Evolutionary conservation across 1,140 invertebrate species (phyloP), one percentile per base, ranked within the genome.

Genomic region (Dryas iulia): DNA sequence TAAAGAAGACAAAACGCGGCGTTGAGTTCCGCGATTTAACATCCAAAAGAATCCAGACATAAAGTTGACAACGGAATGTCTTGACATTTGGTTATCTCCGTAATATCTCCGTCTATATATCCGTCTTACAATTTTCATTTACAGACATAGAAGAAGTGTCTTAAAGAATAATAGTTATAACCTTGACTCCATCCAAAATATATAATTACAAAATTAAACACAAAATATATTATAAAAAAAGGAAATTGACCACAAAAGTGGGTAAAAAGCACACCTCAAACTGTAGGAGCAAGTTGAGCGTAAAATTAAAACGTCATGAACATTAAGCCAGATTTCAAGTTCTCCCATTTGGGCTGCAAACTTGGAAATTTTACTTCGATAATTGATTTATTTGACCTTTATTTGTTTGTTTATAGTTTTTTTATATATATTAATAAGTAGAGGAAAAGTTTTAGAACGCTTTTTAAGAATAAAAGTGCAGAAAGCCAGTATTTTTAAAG

Each of bases 351-450:
- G 52, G 24, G 23, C 23, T 35, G 3, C 24, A 14, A 12, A 14
- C 24, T 18, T 26, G 14, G 25, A 14, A 11, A n/a, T 47, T 60
- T 25, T 21, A 39, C 24, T 24, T 8, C n/a, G 24, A 28, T 52
- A 61, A 59, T 61, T 61, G 39, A 61, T 28, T 61, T 61, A 47
- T n/a, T 56, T 23, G 47, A 63, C 30, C 47, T 56, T 31, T 63
- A 18, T 12, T 14, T 39, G 18, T 39, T 39, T 39, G 35, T 6
- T 14, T 18, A 18, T 35, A 35, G 33, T 14, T 35, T 4, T 35
- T 35, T n/a, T 4, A 39, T 18, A 6, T 6, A 18, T 39, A 7
- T 39, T 33, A n/a, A 3, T 33, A n/a, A n/a, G n/a, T n/a, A n/a
- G n/a, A n/a, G n/a, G n/a, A n/a, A n/a, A n/a, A n/a, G n/a, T n/a